phyloP scores from a whole-genome alignment of 2,797 vertebrate species.

The Pseudocheirus occidentalis region DNA sequence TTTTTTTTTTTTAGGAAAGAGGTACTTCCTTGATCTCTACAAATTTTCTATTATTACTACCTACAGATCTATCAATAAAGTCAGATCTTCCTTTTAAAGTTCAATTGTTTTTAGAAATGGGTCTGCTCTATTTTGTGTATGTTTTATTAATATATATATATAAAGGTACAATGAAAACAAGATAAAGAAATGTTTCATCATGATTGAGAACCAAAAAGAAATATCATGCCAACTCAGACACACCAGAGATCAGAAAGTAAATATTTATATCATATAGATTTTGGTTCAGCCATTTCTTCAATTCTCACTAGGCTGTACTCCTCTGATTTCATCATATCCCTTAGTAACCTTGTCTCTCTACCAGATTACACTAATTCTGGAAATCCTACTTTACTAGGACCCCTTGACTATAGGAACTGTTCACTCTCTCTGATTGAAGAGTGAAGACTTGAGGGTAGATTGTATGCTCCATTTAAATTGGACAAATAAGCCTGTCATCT shows the following conservation, averaged over 20 bases:
- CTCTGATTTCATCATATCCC: background rate
- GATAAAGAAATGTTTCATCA: background rate
- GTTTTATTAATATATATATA: background rate
- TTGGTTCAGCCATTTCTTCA: background rate
- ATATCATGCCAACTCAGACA: background rate
- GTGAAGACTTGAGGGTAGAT: background rate
- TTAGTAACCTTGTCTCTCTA: background rate
- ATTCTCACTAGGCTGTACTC: background rate
- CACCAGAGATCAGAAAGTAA: background rate
- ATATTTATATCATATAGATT: background rate
- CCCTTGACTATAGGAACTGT: background rate
- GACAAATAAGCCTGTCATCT: background rate
- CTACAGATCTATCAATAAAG: background rate
- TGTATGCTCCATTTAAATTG: background rate
- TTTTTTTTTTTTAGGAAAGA: background rate
- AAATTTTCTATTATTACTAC: background rate
- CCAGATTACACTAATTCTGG: background rate
- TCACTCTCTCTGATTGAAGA: background rate
- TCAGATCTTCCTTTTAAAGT: background rate
- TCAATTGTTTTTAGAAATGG: background rate
- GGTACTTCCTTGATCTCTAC: background rate
- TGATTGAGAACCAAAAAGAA: background rate
- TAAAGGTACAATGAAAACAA: background rate
- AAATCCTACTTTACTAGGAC: background rate
- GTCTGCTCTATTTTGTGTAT: background rate